A percentile compares a stretch with the other conserved stretches of the same genome.
These are phyloP conservation scores for Synergus umbraculus DNA, from an alignment of 2,888 invertebrate species.

Conservation along the genomic window DNA sequence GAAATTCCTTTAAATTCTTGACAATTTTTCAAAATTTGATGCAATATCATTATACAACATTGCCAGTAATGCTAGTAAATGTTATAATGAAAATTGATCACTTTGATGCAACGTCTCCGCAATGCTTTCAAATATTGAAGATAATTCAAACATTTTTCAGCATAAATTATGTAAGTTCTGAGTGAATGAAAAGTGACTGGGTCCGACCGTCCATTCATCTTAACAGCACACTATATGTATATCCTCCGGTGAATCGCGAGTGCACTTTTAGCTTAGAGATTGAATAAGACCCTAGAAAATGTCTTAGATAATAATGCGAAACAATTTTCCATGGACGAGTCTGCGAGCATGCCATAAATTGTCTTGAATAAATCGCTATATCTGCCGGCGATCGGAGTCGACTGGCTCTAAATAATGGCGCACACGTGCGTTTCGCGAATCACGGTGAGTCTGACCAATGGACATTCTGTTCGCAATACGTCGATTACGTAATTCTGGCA, in stretches of 20 bases:
- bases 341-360: slow-evolving; percentile 31
- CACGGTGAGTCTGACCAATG: slow-evolving; percentile 35
- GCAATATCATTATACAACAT: no score
- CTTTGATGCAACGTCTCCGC: no score
- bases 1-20: no score
- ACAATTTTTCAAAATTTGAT: no score
- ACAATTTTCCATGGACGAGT: slow-evolving; percentile 35
- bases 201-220: neutral
- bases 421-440: slow-evolving; percentile 40
- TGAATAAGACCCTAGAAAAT: slow-evolving; percentile 25
- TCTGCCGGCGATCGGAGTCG: slow-evolving; percentile 24
- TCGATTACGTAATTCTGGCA: slow-evolving; percentile 38
- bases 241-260: neutral
- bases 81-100: no score
- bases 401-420: slow-evolving; percentile 23
- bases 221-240: neutral
- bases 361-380: slow-evolving; percentile 33
- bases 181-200: neutral
- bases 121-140: no score
- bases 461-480: slow-evolving; percentile 38
- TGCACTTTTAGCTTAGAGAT: neutral
- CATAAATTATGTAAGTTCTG: neutral
- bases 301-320: slow-evolving; percentile 31
- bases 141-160: no score
- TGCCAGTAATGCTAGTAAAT: no score